Conservation (phyloP, 2,797 vertebrate genomes). For the Pangasius mekongensis region DNA sequence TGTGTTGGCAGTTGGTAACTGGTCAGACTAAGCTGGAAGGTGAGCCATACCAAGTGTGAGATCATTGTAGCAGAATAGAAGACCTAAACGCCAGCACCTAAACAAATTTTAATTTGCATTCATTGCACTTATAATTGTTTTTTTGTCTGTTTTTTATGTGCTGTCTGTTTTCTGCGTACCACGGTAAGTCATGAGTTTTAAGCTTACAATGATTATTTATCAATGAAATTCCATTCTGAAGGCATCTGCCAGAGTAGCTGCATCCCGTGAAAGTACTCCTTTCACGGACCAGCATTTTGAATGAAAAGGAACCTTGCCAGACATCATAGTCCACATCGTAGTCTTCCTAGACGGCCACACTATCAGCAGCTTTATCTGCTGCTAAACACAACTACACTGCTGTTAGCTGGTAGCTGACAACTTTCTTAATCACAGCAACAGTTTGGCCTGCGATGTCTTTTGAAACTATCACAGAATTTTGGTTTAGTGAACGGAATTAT, state of each 20-base stretch:
- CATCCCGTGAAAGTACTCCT: not conserved
- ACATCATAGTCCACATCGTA: not conserved
- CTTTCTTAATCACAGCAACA: not conserved
- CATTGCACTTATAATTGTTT: not conserved
- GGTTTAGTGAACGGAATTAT: not conserved
- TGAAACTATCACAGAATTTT: not conserved
- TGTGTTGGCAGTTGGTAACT: not conserved
- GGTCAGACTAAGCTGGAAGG: not conserved
- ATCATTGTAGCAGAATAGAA: not conserved
- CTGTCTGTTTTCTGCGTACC: not conserved
- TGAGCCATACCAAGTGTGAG: not conserved
- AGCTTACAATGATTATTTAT: not conserved
- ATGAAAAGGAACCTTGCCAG: not conserved
- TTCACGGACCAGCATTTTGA: not conserved
- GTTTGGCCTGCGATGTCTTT: not conserved
- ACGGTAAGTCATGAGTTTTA: slow-evolving; percentile 3
- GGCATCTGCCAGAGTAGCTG: not conserved
- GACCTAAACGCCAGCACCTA: not conserved
- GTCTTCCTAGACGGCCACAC: not conserved
- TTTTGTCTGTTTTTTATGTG: not conserved
- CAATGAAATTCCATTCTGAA: not conserved
- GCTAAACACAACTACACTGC: not conserved
- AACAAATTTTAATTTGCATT: not conserved
- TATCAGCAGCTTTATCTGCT: not conserved
- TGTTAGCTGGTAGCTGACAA: not conserved